Base-by-base conservation (phyloP, 2,888 invertebrate genomes). In the Hypselothyrea guttata region DNA sequence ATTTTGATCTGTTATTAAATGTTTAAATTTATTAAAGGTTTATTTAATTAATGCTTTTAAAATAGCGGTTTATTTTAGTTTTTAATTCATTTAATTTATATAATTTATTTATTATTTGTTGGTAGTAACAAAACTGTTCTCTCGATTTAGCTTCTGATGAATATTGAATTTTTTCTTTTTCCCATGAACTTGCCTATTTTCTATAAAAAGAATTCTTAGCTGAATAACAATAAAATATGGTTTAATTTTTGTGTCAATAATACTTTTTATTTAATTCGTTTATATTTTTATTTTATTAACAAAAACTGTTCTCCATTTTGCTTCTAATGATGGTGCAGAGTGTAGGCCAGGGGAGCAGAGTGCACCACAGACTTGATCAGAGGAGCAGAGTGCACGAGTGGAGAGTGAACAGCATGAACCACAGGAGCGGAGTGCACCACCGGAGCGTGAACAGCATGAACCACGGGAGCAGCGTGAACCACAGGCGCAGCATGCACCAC, bases 261-360 rank as follows among this genome's bases (percentile, higher is more conserved):
- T 75, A 61, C 58, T 75, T 78, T 56, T 27, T 16, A 18, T 52
- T 71, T 61, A 31, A 49, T 60, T 66, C 56, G 7, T 28, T 37
- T 58, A 18, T n/a, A 9, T 33, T 51, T 27, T 38, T 51, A 40
- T 27, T 11, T 28, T 35, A 16, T 56, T 22, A 58, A 63, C 52
- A 79, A 40, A 67, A 41, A 16, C 45, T 41, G 0, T 13, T 34
- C 7, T 41, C 16, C 16, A 33, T 4, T 7, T 3, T 3, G 33
- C 0, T 15, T 45, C 35, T 87, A 85, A 60, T 86, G 87, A 51
- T 88, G 87, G 51, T 88, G 87, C 44, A 82, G 63, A 31, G 79
- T 55, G 61, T 82, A 82, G 46, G 81, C 63, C 66, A 76, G 44
- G 37, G 78, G 74, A 47, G 70, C 63, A 9, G 73, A 13, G 18